Base-by-base conservation (phyloP, 1,140 invertebrate genomes). In the Choristoneura fumiferana region DNA sequence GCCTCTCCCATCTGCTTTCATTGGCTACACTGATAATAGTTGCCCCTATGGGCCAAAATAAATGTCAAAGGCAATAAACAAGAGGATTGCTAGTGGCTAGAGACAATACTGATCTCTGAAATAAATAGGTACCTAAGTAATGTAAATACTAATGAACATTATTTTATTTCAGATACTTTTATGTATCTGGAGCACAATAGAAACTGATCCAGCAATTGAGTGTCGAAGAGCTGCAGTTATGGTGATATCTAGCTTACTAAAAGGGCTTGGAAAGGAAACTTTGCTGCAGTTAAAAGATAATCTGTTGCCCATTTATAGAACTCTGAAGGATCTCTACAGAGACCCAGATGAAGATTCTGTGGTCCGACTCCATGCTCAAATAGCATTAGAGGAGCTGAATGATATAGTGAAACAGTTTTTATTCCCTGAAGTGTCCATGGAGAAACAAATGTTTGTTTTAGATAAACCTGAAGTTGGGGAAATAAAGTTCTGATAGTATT, bases 221-320 rank as follows among this genome's bases (percentile, higher is more conserved):
- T 94, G 95, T 35, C 89, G 95, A 57, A 90, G 95, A 71, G 95
- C 96, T n/a, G 94, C 94, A 15, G 93, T 95, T 5, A 86, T 96
- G 74, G 93, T 96, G 8, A 90, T 95, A 54, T 92, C 92, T 29
- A 90, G 94, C 61, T 77, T 97, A 35, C 78, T 97, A 14, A 92
- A 93, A 71, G 96, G 96, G 13, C 82, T 96, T 6, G 94, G 93
- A 13, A 92, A 89, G 71, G 93, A 95, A 67, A 91, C 92, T 8
- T 81, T 96, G 18, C 75, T 86, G 4, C 90, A 93, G 59, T 78
- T 96, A 8, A 92, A 93, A 69, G 91, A 92, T 36, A 91, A 93
- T 39, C 81, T 96, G 14, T 80, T 93, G 6, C 91, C 92, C 3
- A 78, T 96, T 40, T 96, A 96, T 76, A 91, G 92, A 65, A 91